phyloP scores from a whole-genome alignment of 2,888 invertebrate genomes.

The Drosophila subquinaria region DNA sequence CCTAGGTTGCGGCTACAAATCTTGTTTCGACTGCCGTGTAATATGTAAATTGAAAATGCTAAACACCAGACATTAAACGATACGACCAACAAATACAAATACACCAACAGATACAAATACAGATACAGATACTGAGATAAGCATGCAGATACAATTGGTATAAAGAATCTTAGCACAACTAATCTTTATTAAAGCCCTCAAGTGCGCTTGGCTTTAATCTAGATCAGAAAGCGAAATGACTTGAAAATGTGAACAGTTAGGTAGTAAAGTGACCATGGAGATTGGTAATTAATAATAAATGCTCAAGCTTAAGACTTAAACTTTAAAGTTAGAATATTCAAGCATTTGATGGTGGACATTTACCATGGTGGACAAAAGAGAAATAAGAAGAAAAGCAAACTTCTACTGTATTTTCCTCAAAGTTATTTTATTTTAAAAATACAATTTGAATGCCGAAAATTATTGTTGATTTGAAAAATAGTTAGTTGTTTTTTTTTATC shows the following conservation, averaged over 20 bases:
- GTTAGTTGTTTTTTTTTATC: too few species aligned
- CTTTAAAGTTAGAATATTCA: too few species aligned
- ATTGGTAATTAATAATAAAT: not conserved
- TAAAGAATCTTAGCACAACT: not conserved
- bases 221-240: slow-evolving; percentile 1
- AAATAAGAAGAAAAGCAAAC: too few species aligned
- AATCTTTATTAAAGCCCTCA: slow-evolving; percentile 14
- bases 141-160: slow-evolving; percentile 22
- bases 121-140: slow-evolving; percentile 30
- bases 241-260: not conserved
- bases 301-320: not conserved
- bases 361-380: too few species aligned
- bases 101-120: slow-evolving; percentile 44
- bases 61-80: slow-evolving; percentile 80
- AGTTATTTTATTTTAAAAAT: too few species aligned
- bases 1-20: slow-evolving; percentile 69
- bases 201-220: slow-evolving; percentile 2
- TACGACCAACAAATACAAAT: slow-evolving; percentile 38
- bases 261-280: not conserved
- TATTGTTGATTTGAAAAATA: too few species aligned
- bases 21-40: slow-evolving; percentile 80
- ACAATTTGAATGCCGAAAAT: too few species aligned
- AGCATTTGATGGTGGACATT: too few species aligned
- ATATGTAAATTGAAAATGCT: slow-evolving; percentile 82
- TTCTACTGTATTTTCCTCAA: too few species aligned